A percentile compares a stretch with the other conserved stretches of the same genome.
These are phyloP conservation scores for Crocodylus rhombifer DNA, from an alignment of 2,797 vertebrate genomes.

Conservation along the genomic window DNA sequence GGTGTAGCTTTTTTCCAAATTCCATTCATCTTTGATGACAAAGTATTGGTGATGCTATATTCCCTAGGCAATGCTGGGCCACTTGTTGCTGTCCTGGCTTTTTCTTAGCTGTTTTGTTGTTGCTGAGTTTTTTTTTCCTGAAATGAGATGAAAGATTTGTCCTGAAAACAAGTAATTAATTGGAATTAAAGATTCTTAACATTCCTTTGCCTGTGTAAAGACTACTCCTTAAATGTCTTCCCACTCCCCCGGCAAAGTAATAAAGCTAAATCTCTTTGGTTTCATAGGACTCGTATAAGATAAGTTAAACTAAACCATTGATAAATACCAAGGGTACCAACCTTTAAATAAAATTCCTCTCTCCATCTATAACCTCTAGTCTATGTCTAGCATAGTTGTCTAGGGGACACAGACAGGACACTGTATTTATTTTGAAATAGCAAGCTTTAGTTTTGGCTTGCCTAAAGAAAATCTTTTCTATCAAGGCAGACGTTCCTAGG, in stretches of 20 bases:
- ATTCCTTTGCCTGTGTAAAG: fast-evolving
- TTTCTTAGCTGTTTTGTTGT: too few species aligned
- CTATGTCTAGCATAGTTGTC: background rate
- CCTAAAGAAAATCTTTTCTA: background rate
- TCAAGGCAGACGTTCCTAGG: background rate
- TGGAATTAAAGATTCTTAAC: too few species aligned
- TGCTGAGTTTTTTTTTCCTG: too few species aligned
- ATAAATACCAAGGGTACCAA: background rate
- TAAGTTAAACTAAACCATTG: background rate
- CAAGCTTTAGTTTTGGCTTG: background rate
- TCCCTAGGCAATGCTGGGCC: too few species aligned
- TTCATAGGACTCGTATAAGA: background rate
- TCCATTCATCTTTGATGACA: too few species aligned
- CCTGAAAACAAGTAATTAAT: too few species aligned
- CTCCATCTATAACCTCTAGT: background rate
- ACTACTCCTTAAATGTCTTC: background rate
- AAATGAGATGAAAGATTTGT: too few species aligned
- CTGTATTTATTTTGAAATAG: background rate
- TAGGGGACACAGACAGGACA: background rate
- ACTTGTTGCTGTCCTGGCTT: too few species aligned
- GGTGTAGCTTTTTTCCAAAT: too few species aligned
- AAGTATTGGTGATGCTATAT: too few species aligned
- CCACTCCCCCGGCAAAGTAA: background rate
- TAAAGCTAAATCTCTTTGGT: background rate
- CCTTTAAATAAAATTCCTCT: background rate